Base-by-base conservation (phyloP, 2,797 vertebrate species). In the Vipera latastei region DNA sequence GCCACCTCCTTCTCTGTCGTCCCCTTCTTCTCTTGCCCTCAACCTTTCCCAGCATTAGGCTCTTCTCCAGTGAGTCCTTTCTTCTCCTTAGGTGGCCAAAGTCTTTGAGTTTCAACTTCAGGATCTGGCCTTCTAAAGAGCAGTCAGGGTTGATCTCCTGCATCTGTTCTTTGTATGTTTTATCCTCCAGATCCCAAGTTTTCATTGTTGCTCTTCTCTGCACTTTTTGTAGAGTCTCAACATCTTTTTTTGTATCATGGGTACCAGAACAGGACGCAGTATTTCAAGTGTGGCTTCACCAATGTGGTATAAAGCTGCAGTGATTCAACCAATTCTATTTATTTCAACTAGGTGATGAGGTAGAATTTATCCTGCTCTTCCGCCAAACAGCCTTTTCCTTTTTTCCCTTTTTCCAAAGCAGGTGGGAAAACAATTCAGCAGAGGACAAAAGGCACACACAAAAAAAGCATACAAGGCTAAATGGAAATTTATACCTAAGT, bases 361-460 rank as follows among this genome's bases (percentile, higher is more conserved):
- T 32, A 16, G 16, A 51, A 8, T 59, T 85, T 63, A 60, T 60
- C 44, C 11, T 18, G 25, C 4, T 51, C 4, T 5, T 16, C 69
- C 2, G 26, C 20, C 28, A 32, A 56, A 59, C 4, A 4, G 18
- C 1, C 32, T 25, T 44, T 65, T 60, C 14, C 13, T 13, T 69
- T n/a, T 32, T 65, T 2, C 28, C 11, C n/a, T n/a, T 88, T 86
- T 26, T 14, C 8, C 20, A 59, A 22, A n/a, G 90, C 14, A 9
- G 0, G 0, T 4, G 13, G 48, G n/a, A 57, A 0, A 63, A 3
- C 16, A 89, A 61, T 88, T 92, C 32, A 32, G 0, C 60, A 59
- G 57, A 53, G 2, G 0, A 83, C 38, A 89, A 3, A 0, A 56
- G 32, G 32, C 91, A 73, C 14, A 53, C 89, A 73, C 14, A 53